Conservation (phyloP, 2,888 invertebrate species). For the Silvanus unidentatus region DNA sequence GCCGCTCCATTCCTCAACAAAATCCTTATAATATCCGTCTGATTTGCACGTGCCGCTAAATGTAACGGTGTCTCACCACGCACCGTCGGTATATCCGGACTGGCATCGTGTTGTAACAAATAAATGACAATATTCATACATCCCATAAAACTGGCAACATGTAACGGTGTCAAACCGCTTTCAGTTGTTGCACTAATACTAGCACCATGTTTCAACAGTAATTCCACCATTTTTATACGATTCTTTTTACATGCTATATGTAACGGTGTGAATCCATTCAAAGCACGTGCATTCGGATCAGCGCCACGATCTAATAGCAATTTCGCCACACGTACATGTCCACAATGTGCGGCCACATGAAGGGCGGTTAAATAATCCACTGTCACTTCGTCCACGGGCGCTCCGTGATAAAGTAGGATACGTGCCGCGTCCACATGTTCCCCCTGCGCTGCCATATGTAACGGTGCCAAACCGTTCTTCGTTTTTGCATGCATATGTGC, state of each 20-base stretch:
- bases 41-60: constrained; percentile 93
- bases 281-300: constrained; percentile 92
- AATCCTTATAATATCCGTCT: constrained; percentile 94
- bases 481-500: constrained; percentile 95
- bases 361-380: constrained; percentile 96
- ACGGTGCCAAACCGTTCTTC: constrained; percentile 90
- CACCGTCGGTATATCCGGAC: constrained; percentile 90
- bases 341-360: constrained; percentile 93
- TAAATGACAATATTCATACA: constrained; percentile 98
- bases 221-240: constrained; percentile 90
- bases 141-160: constrained; percentile 99
- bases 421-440: constrained; percentile 96
- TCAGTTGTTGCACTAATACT: constrained; percentile 69
- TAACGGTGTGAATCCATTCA: constrained; percentile 96
- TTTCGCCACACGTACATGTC: constrained; percentile 89
- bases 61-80: constrained; percentile 96
- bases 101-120: constrained; percentile 88
- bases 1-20: constrained; percentile 85
- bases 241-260: constrained; percentile 99
- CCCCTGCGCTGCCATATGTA: constrained; percentile 98
- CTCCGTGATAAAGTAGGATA: constrained; percentile 84
- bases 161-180: constrained; percentile 88
- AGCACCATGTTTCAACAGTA: constrained; percentile 91
- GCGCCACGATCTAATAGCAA: constrained; percentile 87
- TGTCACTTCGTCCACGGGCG: constrained; percentile 98